Evolutionary conservation across 2,888 invertebrate species (phyloP).

Genomic region (Sinelater perroti): DNA sequence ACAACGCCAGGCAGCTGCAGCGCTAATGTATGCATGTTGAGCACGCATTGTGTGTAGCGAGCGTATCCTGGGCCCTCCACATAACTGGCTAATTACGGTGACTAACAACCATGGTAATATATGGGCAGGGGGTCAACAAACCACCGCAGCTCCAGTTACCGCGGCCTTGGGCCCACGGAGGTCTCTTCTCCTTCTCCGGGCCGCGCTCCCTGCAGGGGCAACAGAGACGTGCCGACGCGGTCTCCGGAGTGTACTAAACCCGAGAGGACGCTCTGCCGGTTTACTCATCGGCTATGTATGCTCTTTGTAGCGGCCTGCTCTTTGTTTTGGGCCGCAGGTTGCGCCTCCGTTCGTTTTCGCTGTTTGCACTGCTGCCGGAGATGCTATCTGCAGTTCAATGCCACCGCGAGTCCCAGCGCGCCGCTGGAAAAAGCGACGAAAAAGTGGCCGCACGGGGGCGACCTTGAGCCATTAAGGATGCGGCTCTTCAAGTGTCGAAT

Average conservation of each 20-base stretch:
- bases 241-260: not conserved
- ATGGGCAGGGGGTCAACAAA: conserved; percentile 45
- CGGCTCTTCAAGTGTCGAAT: too few species aligned
- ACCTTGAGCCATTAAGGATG: too few species aligned
- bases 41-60: conserved; percentile 28
- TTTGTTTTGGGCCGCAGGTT: conserved; percentile 13
- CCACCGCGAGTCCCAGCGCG: conserved; percentile 7
- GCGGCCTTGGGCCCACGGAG: conserved; percentile 44
- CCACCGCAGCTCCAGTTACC: conserved; percentile 45
- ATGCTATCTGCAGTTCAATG: conserved; percentile 29
- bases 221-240: not conserved
- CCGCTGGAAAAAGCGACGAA: too few species aligned
- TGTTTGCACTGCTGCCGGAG: conserved; percentile 10
- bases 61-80: conserved; percentile 31
- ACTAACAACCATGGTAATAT: conserved; percentile 45
- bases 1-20: conserved; percentile 15
- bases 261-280: not conserved
- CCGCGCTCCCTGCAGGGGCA: not conserved
- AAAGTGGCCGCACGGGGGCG: too few species aligned
- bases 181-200: not conserved
- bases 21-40: conserved; percentile 25
- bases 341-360: not conserved
- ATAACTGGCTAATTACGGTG: conserved; percentile 41
- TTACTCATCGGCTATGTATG: conserved; percentile 29
- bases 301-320: conserved; percentile 1